Base-by-base conservation (phyloP, 2,888 invertebrate genomes). In the Latrodectus elegans region DNA sequence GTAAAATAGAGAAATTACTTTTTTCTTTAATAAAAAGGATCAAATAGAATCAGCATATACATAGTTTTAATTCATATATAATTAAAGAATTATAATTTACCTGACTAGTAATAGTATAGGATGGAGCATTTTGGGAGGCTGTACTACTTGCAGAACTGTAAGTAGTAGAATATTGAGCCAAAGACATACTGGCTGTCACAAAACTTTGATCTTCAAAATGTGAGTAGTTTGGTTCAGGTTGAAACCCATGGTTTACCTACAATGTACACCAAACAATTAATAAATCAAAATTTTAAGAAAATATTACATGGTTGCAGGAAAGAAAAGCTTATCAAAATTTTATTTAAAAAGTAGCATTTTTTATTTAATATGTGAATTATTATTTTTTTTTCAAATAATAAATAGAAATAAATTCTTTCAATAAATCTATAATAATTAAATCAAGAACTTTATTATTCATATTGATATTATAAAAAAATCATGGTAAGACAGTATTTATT, bases 231-330 rank as follows among this genome's bases (percentile, higher is more conserved):
- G 70, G n/a, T 65, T 82, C 87, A 74, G 78, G 55, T 51, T 72
- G 83, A 83, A 83, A 88, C 73, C 87, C 87, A 88, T 88, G 82
- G 70, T 83, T 77, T 26, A 88, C 82, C 87, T 88, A 22, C 2
- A 9, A 60, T 9, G n/a, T n/a, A 17, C n/a, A 17, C 17, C 9
- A 49, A 49, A 72, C 67, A 26, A 17, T 68, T 22, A 68, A 17
- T 26, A 68, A 12, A 22, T 64, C 10, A 60, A 38, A 38, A 6
- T 38, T 38, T 38, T 38, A 38, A 38, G 38, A 38, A 38, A 38
- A 38, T 6, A 38, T 38, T 38, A 38, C 1, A 38, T 38, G 38
- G 1, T 38, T 38, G 6, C 38, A 38, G 38, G 38, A 38, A 38
- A 6, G 38, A 22, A 38, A 38, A 6, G 38, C 6, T 38, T 38